Evolutionary conservation across 2,113 vertebrate species (phyloP).

Genomic region (Pterocles gutturalis): DNA sequence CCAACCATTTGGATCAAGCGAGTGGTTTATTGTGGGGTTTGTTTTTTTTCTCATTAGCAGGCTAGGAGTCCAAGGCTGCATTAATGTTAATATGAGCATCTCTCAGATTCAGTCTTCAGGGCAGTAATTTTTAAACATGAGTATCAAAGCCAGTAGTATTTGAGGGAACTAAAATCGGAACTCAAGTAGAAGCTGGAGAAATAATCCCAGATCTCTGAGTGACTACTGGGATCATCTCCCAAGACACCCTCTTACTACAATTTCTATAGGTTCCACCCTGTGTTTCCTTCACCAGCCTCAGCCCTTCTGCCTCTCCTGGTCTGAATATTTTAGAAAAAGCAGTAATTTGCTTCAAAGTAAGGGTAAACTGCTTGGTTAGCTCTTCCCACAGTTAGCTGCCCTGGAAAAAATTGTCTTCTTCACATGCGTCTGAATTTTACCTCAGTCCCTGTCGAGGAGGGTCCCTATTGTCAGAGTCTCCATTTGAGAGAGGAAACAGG

Average conservation of each 20-base stretch:
- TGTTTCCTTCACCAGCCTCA: background rate
- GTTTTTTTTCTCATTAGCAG: background rate
- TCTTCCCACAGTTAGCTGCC: background rate
- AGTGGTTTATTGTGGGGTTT: background rate
- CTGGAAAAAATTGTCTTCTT: background rate
- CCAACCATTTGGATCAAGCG: background rate
- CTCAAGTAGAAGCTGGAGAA: background rate
- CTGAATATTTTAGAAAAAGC: background rate
- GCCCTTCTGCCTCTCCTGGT: background rate
- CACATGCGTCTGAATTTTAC: background rate
- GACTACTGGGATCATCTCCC: background rate
- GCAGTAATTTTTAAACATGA: constrained; percentile 2
- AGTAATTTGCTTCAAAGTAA: background rate
- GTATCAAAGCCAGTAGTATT: background rate
- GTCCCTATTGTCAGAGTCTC: background rate
- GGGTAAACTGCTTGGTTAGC: background rate
- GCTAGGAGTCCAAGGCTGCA: background rate
- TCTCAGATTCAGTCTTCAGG: background rate
- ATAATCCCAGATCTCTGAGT: background rate
- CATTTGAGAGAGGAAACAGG: background rate
- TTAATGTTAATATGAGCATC: background rate
- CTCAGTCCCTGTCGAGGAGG: accelerated
- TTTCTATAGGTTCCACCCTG: background rate
- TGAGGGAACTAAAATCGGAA: background rate
- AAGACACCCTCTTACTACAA: background rate